Evolutionary conservation across 2,888 invertebrate genomes (phyloP).

Genomic region (Nymphalis polychloros): DNA sequence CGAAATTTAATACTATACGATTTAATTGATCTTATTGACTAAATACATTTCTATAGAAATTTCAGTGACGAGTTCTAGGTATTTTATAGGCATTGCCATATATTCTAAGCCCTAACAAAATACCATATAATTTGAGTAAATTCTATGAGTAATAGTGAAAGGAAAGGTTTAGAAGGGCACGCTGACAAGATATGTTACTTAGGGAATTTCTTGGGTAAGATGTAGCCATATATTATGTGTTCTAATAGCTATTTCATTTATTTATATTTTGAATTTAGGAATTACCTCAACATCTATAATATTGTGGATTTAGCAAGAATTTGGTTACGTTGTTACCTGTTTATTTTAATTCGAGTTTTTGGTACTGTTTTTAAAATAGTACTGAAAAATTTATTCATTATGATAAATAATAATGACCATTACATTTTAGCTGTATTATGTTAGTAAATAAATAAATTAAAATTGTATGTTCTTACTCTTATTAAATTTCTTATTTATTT

Average conservation of each 20-base stretch:
- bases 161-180: not conserved
- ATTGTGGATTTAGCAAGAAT: too few relatives aligned
- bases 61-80: not conserved
- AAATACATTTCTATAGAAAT: not conserved
- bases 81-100: not conserved
- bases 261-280: not conserved
- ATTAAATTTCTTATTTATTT: too few relatives aligned
- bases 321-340: too few relatives aligned
- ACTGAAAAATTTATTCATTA: too few relatives aligned
- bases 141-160: not conserved
- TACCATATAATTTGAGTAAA: slow-evolving; percentile 1
- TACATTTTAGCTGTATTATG: too few relatives aligned
- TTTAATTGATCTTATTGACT: too few relatives aligned
- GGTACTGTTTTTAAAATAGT: too few relatives aligned
- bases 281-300: too few relatives aligned
- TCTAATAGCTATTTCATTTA: not conserved
- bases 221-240: not conserved
- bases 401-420: too few relatives aligned
- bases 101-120: not conserved
- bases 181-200: slow-evolving; percentile 8
- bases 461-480: too few relatives aligned
- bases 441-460: too few relatives aligned
- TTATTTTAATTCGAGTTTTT: too few relatives aligned
- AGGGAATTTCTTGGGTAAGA: not conserved
- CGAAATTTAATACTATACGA: not conserved